Percentiles rank a stretch among this genome's conserved stretches.
These are phyloP conservation scores for Odocoileus virginianus DNA, from an alignment of 2,113 vertebrate species.

Conservation along the genomic window DNA sequence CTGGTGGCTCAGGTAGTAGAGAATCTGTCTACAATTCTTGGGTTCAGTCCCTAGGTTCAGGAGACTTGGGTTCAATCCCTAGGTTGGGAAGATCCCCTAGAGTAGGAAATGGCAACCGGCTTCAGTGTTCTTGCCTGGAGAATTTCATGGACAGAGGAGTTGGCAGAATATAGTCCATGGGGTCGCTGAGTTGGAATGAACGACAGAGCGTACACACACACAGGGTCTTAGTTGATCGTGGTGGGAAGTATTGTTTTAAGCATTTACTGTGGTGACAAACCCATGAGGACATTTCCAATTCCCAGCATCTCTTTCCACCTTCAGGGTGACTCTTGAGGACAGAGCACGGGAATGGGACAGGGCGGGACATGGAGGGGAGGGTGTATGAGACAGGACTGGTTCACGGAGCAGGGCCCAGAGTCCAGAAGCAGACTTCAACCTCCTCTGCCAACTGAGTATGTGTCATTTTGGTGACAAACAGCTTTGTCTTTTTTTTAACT, in stretches of 20 bases:
- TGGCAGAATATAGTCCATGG: not conserved
- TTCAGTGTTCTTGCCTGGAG: not conserved
- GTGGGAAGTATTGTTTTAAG: fast-evolving
- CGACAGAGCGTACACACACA: fast-evolving
- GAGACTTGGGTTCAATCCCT: not conserved
- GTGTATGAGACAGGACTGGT: fast-evolving
- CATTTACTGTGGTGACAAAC: not conserved
- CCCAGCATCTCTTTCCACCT: not conserved
- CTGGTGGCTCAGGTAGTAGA: not conserved
- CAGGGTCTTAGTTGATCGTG: fast-evolving
- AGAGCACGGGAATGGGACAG: fast-evolving
- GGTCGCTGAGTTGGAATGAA: not conserved
- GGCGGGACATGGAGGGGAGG: fast-evolving
- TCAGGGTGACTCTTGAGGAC: fast-evolving
- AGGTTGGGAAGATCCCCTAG: not conserved
- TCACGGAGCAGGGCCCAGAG: no score
- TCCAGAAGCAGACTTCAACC: not conserved
- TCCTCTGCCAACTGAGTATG: fast-evolving
- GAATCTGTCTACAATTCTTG: not conserved
- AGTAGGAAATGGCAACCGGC: not conserved
- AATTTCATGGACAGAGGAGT: not conserved
- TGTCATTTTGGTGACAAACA: not conserved
- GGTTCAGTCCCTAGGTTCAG: not conserved
- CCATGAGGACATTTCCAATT: fast-evolving
- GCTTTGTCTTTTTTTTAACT: not conserved